Evolutionary conservation across 2,888 invertebrate species (phyloP).

Genomic region (Ophion ellenae): DNA sequence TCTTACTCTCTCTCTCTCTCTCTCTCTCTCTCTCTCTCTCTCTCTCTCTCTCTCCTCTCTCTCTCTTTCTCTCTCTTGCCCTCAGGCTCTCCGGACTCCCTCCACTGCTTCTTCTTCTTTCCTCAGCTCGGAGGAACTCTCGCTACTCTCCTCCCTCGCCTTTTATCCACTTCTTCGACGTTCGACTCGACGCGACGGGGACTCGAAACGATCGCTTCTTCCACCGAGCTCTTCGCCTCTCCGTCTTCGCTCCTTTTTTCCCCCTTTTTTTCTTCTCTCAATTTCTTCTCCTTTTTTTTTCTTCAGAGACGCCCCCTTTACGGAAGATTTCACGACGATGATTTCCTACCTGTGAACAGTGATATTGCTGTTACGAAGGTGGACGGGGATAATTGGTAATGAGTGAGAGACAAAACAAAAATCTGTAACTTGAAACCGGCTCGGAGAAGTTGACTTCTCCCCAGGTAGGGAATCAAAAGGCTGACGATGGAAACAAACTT

Average conservation of each 20-base stretch:
- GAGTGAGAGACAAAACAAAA: neutral
- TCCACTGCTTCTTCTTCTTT: conserved; percentile 62
- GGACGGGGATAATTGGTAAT: conserved; percentile 28
- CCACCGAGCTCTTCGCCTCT: conserved; percentile 52
- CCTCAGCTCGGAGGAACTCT: conserved; percentile 62
- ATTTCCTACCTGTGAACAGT: conserved; percentile 63
- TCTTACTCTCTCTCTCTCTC: conserved; percentile 67
- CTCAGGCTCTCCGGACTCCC: conserved; percentile 72
- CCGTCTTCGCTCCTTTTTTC: conserved; percentile 48
- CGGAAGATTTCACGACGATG: conserved; percentile 42
- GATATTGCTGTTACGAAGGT: conserved; percentile 27
- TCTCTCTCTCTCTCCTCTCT: conserved; percentile 54
- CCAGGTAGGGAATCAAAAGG: too few relatives aligned
- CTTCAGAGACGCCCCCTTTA: conserved; percentile 39
- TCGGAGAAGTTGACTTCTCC: conserved; percentile 3
- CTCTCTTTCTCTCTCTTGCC: conserved; percentile 68
- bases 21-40: conserved; percentile 68
- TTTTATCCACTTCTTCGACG: conserved; percentile 65
- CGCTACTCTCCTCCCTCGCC: conserved; percentile 66
- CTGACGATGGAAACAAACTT: too few relatives aligned
- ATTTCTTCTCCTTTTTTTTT: conserved; percentile 52
- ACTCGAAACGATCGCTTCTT: conserved; percentile 62
- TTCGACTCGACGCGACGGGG: conserved; percentile 63
- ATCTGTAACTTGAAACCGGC: neutral
- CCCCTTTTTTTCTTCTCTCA: conserved; percentile 44